Evolutionary conservation across 2,113 vertebrate genomes (phyloP).

Genomic region (Leucoraja erinaceus): DNA sequence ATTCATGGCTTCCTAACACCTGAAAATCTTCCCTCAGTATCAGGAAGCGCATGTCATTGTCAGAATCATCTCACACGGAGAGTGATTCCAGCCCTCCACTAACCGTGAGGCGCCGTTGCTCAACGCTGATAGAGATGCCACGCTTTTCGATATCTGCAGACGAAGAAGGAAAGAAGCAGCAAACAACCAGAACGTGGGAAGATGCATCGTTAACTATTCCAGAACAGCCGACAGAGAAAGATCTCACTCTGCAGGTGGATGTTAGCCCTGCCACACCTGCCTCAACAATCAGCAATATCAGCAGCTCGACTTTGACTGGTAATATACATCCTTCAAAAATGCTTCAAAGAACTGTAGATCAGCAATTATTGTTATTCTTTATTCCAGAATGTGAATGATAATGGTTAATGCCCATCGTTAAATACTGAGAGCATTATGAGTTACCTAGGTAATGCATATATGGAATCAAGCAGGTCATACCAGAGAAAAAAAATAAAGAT

Average conservation of each 20-base stretch:
- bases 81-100: constrained; percentile 92
- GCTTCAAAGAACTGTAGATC: not conserved
- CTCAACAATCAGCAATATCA: constrained; percentile 54
- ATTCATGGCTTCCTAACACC: not conserved
- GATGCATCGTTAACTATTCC: constrained; percentile 66
- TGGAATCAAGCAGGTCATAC: not conserved
- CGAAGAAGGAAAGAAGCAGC: constrained; percentile 64
- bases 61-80: constrained; percentile 92
- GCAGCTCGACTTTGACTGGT: constrained; percentile 61
- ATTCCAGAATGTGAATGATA: not conserved
- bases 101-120: constrained; percentile 77
- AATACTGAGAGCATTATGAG: not conserved
- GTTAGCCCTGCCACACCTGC: constrained; percentile 55
- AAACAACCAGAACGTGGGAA: constrained; percentile 54
- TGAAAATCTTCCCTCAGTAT: constrained; percentile 57
- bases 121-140: constrained; percentile 80
- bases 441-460: not conserved
- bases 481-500: not conserved
- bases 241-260: constrained; percentile 67
- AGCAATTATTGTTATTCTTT: not conserved
- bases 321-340: not conserved
- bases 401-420: not conserved
- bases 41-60: constrained; percentile 84
- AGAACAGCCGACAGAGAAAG: constrained; percentile 71
- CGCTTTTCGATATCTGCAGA: constrained; percentile 78